These are phyloP conservation scores for Sceloporus undulatus DNA, from an alignment of 2,113 vertebrate genomes.

Conservation along the genomic window DNA sequence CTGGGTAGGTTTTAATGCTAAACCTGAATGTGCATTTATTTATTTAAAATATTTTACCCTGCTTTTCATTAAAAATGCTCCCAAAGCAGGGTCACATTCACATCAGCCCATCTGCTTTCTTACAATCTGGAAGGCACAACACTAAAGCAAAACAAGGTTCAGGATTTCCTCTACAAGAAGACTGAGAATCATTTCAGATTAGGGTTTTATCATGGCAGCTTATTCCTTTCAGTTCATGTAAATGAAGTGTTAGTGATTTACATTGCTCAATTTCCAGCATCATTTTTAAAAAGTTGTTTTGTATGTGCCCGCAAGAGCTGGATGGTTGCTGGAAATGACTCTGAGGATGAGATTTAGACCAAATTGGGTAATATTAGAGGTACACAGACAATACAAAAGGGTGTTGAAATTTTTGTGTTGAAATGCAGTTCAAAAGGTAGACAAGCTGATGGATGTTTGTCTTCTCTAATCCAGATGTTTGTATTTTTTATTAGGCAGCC, in stretches of 20 bases:
- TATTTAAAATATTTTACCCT: no score
- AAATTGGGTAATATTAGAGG: not conserved
- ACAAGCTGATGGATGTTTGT: not conserved
- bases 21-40: no score
- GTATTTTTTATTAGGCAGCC: conserved; percentile 3
- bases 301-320: not conserved
- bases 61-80: no score
- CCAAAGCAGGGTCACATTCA: no score
- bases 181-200: not conserved
- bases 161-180: no score
- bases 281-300: not conserved
- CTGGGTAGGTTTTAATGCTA: no score
- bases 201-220: not conserved
- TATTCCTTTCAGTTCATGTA: not conserved
- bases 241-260: not conserved
- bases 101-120: no score
- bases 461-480: not conserved
- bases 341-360: not conserved
- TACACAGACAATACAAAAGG: not conserved
- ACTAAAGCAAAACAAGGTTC: no score
- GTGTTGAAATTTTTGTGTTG: not conserved
- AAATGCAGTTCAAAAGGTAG: not conserved
- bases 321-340: not conserved
- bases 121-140: no score
- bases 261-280: not conserved